Conservation (phyloP, 2,797 vertebrate genomes). For the Coluber constrictor region DNA sequence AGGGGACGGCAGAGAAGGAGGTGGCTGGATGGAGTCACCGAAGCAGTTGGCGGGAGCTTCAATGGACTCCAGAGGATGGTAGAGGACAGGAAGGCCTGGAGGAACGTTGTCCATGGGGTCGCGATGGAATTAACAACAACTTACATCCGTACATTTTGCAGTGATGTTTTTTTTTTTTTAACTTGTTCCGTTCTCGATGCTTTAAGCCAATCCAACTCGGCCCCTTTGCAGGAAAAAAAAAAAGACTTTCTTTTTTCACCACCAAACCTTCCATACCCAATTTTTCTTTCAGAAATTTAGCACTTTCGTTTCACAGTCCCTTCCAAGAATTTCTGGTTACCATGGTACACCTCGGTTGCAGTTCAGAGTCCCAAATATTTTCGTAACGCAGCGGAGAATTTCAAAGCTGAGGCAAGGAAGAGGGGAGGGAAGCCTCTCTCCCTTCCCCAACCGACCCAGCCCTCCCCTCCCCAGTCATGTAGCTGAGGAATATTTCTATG, state of each 20-base stretch:
- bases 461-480: too few relatives aligned
- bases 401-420: background rate
- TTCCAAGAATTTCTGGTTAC: background rate
- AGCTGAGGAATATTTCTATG: background rate
- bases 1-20: too few relatives aligned
- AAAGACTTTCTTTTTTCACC: too few relatives aligned
- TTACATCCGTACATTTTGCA: background rate
- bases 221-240: background rate
- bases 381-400: background rate
- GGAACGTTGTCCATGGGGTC: too few relatives aligned
- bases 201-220: background rate
- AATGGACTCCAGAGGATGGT: too few relatives aligned
- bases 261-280: background rate
- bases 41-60: too few relatives aligned
- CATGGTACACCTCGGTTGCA: background rate
- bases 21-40: too few relatives aligned
- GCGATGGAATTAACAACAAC: too few relatives aligned
- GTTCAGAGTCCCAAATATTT: background rate
- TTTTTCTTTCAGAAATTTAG: background rate
- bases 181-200: background rate
- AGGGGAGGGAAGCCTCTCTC: accelerated
- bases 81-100: too few relatives aligned
- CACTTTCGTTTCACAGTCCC: background rate
- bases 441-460: background rate
- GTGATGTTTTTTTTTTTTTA: background rate